Percentiles rank a stretch among this genome's conserved stretches.
These are phyloP conservation scores for Marronus borbonicus DNA, from an alignment of 2,888 invertebrate species.

Conservation along the genomic window DNA sequence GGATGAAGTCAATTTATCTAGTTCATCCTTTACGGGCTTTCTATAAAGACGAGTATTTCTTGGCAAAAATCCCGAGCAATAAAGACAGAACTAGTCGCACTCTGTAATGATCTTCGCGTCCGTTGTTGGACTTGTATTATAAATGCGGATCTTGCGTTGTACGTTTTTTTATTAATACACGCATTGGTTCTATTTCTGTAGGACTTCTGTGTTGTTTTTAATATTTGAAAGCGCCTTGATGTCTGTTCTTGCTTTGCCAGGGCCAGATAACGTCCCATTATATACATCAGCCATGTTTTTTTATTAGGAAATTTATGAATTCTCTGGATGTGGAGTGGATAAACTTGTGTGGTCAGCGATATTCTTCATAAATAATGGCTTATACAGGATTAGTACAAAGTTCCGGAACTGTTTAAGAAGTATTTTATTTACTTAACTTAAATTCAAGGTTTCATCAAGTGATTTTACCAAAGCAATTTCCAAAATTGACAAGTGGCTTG, in stretches of 20 bases:
- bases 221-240: neutral
- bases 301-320: no score
- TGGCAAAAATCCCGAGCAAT: conserved; percentile 13
- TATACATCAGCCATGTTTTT: no score
- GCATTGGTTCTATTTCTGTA: neutral
- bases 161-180: neutral
- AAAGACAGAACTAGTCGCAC: neutral
- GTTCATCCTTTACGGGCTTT: neutral
- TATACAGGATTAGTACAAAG: no score
- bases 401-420: neutral
- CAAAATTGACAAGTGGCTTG: no score
- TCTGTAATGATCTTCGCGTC: conserved; percentile 1
- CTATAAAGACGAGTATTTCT: neutral
- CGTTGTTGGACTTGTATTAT: neutral
- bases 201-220: neutral
- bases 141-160: neutral
- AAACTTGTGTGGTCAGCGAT: no score
- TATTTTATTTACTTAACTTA: no score
- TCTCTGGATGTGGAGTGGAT: no score
- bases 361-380: no score
- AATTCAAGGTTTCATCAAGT: no score
- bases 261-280: no score
- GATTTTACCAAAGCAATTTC: no score
- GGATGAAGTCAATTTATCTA: conserved; percentile 7
- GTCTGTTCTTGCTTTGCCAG: no score